A percentile compares a stretch with the other conserved stretches of the same genome.
Evolutionary conservation across 2,888 invertebrate species (phyloP).

Genomic region (Dolichopus griseipennis): DNA sequence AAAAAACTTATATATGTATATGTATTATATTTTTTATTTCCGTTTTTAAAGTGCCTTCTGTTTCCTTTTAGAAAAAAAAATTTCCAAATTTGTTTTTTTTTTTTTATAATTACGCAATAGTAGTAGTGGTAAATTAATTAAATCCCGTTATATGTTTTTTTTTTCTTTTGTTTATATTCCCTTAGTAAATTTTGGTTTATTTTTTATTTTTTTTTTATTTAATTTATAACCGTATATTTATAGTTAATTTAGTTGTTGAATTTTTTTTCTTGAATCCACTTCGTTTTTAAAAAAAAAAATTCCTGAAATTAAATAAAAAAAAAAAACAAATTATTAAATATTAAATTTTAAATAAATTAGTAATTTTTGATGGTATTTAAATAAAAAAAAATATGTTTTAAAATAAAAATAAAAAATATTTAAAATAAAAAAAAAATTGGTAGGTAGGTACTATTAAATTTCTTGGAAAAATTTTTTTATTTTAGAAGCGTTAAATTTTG

Average conservation of each 20-base stretch:
- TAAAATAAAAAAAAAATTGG: too few relatives aligned
- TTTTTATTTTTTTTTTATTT: constrained; percentile 10
- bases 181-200: neutral
- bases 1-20: too few relatives aligned
- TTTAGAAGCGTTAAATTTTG: neutral
- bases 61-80: neutral
- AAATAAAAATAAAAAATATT: too few relatives aligned
- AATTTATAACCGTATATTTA: neutral
- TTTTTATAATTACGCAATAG: neutral
- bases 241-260: constrained; percentile 6
- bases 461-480: neutral
- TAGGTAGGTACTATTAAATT: neutral
- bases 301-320: constrained; percentile 14
- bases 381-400: too few relatives aligned
- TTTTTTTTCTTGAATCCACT: constrained; percentile 16
- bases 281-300: constrained; percentile 15
- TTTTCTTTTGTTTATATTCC: too few relatives aligned
- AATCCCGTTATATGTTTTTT: too few relatives aligned
- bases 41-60: neutral
- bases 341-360: too few relatives aligned
- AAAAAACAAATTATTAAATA: constrained; percentile 8
- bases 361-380: too few relatives aligned
- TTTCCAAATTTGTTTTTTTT: too few relatives aligned
- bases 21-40: too few relatives aligned
- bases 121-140: constrained; percentile 8